Percentiles rank a stretch among this genome's conserved stretches.
These are phyloP conservation scores for Neosalanx taihuensis DNA, from an alignment of 2,797 vertebrate species.

Conservation along the genomic window DNA sequence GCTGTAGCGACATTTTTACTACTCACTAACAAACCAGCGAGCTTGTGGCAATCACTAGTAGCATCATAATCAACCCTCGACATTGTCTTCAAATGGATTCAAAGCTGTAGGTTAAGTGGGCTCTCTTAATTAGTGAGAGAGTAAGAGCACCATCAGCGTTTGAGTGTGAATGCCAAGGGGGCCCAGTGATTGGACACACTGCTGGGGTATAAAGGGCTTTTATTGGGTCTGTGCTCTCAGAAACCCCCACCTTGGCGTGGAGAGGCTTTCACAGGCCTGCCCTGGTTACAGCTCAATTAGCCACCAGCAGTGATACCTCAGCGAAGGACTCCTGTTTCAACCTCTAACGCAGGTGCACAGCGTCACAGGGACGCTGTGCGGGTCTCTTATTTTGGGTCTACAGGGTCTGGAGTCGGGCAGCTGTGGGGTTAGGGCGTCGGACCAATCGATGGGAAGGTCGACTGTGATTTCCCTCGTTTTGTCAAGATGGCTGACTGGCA, in stretches of 20 bases:
- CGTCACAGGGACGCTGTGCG: background rate
- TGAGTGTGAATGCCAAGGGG: background rate
- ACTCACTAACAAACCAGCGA: no score
- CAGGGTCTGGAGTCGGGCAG: no score
- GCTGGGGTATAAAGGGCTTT: background rate
- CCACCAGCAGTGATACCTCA: background rate
- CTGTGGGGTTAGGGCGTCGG: no score
- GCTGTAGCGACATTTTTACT: no score
- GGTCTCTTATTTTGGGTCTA: no score
- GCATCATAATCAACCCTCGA: background rate
- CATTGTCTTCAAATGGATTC: background rate
- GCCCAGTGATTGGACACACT: background rate
- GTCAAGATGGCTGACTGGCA: background rate
- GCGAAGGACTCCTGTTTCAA: background rate
- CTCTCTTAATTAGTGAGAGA: background rate
- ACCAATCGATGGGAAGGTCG: no score
- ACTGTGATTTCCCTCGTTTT: no score
- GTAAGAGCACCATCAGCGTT: background rate
- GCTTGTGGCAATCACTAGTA: no score
- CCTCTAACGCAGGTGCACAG: background rate
- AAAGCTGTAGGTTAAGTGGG: background rate
- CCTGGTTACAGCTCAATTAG: conserved; percentile 64
- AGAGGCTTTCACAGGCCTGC: conserved; percentile 54
- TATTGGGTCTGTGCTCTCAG: background rate
- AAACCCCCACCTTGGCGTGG: conserved; percentile 8